Evolutionary conservation across 1,140 invertebrate species (phyloP), one percentile per base, ranked within the genome.

Genomic region (Caenorhabditis elegans): DNA sequence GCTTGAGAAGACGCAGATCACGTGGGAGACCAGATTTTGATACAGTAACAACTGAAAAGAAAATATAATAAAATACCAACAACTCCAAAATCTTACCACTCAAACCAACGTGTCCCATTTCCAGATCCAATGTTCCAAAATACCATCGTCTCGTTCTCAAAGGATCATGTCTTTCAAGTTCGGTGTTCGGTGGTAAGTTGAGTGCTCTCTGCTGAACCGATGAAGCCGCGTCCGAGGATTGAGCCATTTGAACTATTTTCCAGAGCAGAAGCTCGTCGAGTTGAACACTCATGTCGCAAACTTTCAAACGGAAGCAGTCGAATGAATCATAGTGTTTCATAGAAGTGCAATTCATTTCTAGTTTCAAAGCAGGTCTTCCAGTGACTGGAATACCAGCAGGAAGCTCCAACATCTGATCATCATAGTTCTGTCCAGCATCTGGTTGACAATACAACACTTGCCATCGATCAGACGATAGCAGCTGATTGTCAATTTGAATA

Each of bases 211-310:
- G 75, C 26, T 87, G 76, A 48, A 85, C 78, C 34, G 76, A 79
- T 26, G 84, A 31, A 15, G 85, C 47, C 8, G 84, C 76, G 34
- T 81, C 79, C 86, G 91, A 91, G 31, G 85, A 84, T 86, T 88
- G 83, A 85, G 92, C 90, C 89, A 94, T 95, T 82, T 93, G 93
- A 85, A 93, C 92, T 86, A 97, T 87, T 90, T 96, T 95, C 84
- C 97, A 92, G 39, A 98, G 92, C 46, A 98, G 90, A 85, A 93
- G 92, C 90, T 96, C 96, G 89, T 97, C 96, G 2, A 98, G 89
- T 85, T 94, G 93, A 3, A 98, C 90, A 26, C 93, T 94, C 48
- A 96, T 91, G 51, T 95, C 95, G 78, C 95, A 94, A 34, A 96
- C 90, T 75, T 93, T 93, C 10, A 97, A 91, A 5, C 94, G 93